Base-by-base conservation (phyloP, 1,140 invertebrate species). In the Drosophila prosaltans region DNA sequence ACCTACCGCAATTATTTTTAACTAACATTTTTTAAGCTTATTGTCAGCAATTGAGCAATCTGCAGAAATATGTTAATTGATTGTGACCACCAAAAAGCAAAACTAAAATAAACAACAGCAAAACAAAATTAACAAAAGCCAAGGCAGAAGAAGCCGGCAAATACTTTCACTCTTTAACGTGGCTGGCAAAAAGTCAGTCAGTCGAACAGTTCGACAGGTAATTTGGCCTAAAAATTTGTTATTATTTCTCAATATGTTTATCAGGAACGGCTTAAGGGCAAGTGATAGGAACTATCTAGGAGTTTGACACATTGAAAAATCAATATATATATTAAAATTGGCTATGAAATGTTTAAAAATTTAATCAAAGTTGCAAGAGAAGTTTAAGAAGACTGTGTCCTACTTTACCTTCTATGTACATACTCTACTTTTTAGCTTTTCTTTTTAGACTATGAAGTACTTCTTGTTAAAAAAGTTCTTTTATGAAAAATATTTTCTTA, bases 1-100 rank as follows among this genome's bases (percentile, higher is more conserved):
- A 86, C 83, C 83, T 88, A 86, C 83, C 80, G 51, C 83, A 86
- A 86, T 83, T 83, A 80, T 64, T 60, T 60, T 67, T 54, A 58
- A 43, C 55, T 60, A 45, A 72, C 61, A 65, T 57, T 30, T 64
- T 51, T 51, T 66, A 51, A 48, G 39, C 16, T 16, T 60, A 59
- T 62, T 75, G 64, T 75, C 66, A 71, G 61, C 55, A 55, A 68
- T 75, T 78, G 72, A 65, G 76, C 68, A 78, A 74, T 59, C 57
- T 24, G 32, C 36, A 59, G 36, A 59, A 39, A 24, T 57, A 78
- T 75, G 72, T 69, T 75, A 78, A 78, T 78, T 75, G 58, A 72
- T 65, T 62, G 32, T 55, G 65, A 39, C 39, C 59, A 71, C 72
- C 61, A 36, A 70, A 74, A 72, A 39, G 26, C 63, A 67, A 74